Base-by-base conservation (phyloP, 2,797 vertebrate species). In the Pangasius sanitwongsei region DNA sequence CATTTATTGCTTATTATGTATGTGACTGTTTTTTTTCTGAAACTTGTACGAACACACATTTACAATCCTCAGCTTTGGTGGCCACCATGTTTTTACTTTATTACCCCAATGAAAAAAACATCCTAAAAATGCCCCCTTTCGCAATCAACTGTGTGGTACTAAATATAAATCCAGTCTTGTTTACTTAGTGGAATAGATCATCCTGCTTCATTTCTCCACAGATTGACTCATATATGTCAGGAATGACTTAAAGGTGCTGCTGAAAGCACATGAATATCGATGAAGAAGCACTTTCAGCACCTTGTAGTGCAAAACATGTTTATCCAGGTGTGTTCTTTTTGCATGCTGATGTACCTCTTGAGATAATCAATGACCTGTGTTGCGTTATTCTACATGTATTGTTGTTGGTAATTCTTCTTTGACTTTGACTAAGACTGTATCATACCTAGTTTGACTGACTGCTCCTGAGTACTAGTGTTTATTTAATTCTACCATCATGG, bases 261-360 rank as follows among this genome's bases (percentile, higher is more conserved):
- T 44, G 37, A 82, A 82, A 82, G 80, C 55, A 61, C 75, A 16
- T 82, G 57, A 83, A 83, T 16, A 28, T 61, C 20, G 34, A 82
- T 7, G 59, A 83, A 83, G 57, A 15, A 83, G 34, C 57, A 16
- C 57, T 28, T 63, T 44, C 37, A 28, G 57, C 34, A 28, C 34
- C 34, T 44, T 4, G 59, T 15, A 83, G 57, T 8, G 34, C 23
- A 8, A 44, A 83, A 83, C 31, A 37, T 57, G 34, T 41, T 41
- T 6, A 61, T 82, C 80, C 80, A 83, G 34, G 57, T 44, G 57
- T 41, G 23, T 44, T 59, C 20, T 57, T 61, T 59, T 41, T 41
- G 55, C 20, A 28, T 82, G 20, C 34, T 82, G 34, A 80, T 31
- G n/a, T 81, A 37, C 78, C 78, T 81, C 31, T 37, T 57, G 31